Conservation (phyloP, 2,113 vertebrate genomes). For the Poeciliopsis retropinna region DNA sequence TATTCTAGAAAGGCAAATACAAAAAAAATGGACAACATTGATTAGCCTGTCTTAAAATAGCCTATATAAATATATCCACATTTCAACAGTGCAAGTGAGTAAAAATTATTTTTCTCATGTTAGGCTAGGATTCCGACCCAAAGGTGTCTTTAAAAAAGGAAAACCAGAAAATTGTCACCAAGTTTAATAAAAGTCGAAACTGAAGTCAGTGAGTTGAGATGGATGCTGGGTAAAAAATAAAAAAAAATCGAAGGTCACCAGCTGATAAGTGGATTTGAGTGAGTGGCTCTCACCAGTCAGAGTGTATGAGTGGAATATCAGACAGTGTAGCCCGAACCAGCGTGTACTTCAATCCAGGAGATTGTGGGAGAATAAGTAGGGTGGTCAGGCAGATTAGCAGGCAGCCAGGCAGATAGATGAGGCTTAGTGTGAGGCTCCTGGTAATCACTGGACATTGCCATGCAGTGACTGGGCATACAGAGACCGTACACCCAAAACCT, state of each 20-base stretch:
- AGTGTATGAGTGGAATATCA: slow-evolving; percentile 1
- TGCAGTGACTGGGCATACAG: neutral
- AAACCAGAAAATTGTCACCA: neutral
- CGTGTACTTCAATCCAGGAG: neutral
- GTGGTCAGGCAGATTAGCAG: slow-evolving; percentile 8
- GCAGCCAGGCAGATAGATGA: slow-evolving; percentile 12
- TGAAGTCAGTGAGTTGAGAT: neutral
- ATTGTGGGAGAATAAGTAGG: slow-evolving; percentile 9
- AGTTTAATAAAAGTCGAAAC: neutral
- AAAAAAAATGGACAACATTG: neutral
- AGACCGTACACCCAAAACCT: neutral
- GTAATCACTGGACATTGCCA: neutral
- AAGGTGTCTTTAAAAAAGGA: neutral
- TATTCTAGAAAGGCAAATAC: neutral
- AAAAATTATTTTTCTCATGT: neutral
- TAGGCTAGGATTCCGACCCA: neutral
- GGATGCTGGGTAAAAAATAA: neutral
- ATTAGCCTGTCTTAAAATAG: neutral
- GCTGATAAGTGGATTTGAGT: slow-evolving; percentile 7
- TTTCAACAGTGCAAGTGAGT: neutral
- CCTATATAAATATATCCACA: slow-evolving; percentile 1
- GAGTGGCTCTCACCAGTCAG: neutral
- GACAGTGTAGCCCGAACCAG: neutral
- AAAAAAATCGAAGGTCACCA: neutral
- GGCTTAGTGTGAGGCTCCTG: slow-evolving; percentile 1